Conservation (phyloP, 2,797 vertebrate species). For the Gobio occitaniae region DNA sequence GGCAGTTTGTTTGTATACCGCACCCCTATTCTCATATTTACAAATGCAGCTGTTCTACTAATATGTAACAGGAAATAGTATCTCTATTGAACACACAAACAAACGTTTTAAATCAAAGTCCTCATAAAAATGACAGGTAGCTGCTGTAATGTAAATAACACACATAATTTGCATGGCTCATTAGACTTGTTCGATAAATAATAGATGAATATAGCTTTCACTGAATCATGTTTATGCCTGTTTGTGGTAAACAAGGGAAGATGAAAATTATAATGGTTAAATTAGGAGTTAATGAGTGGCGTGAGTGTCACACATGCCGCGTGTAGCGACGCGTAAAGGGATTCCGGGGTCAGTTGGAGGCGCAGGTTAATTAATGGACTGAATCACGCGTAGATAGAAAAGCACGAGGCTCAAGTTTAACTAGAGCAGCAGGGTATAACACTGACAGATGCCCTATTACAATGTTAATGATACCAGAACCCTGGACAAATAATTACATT, state of each 20-base stretch:
- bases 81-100: not conserved
- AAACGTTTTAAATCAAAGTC: constrained; percentile 65
- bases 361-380: constrained; percentile 83
- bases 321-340: constrained; percentile 40
- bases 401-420: constrained; percentile 61
- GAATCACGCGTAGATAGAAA: constrained; percentile 63
- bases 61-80: constrained; percentile 16
- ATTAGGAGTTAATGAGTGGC: constrained; percentile 55
- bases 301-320: constrained; percentile 43
- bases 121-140: constrained; percentile 69
- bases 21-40: constrained; percentile 28
- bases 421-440: constrained; percentile 75
- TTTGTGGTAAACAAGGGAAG: constrained; percentile 59
- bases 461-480: constrained; percentile 80
- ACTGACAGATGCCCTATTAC: constrained; percentile 84
- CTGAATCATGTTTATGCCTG: constrained; percentile 46
- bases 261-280: constrained; percentile 52
- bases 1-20: constrained; percentile 33
- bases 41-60: constrained; percentile 33
- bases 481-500: constrained; percentile 78
- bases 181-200: constrained; percentile 61
- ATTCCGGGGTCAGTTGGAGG: constrained; percentile 61
- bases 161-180: constrained; percentile 68
- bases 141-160: constrained; percentile 59
- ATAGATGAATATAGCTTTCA: constrained; percentile 1